Evolutionary conservation across 2,888 invertebrate species (phyloP).

Genomic region (Euplexia lucipara): DNA sequence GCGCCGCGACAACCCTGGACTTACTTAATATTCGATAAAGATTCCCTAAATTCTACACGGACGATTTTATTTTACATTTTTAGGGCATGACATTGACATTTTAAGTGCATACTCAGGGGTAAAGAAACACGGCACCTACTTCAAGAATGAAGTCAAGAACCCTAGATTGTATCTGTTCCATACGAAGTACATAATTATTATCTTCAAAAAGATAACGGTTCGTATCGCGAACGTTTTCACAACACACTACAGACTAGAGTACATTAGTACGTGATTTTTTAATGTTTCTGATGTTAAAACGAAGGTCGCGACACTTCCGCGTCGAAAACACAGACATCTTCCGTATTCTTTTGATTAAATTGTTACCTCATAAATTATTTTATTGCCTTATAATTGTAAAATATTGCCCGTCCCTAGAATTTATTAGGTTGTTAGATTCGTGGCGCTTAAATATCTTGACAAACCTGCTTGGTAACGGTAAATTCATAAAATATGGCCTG

Average conservation of each 20-base stretch:
- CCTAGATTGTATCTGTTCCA: slow-evolving; percentile 41
- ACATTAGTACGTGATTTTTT: slow-evolving; percentile 72
- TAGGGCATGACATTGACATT: slow-evolving; percentile 11
- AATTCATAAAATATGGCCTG: slow-evolving; percentile 20
- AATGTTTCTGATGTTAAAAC: slow-evolving; percentile 62
- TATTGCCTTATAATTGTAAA: slow-evolving; percentile 21
- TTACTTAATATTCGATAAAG: background rate
- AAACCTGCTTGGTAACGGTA: slow-evolving; percentile 43
- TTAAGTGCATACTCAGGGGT: background rate
- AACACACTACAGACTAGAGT: slow-evolving; percentile 56
- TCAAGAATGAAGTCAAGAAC: slow-evolving; percentile 36
- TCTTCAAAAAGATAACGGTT: slow-evolving; percentile 57
- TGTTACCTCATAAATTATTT: slow-evolving; percentile 43
- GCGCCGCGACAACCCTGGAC: background rate
- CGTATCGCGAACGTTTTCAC: slow-evolving; percentile 62
- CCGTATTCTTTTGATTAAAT: slow-evolving; percentile 64
- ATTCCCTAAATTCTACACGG: no score
- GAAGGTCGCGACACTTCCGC: slow-evolving; percentile 75
- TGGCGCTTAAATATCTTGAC: slow-evolving; percentile 29
- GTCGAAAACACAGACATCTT: slow-evolving; percentile 64
- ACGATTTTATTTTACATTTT: slow-evolving; percentile 1
- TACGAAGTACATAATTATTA: slow-evolving; percentile 53
- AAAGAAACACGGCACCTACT: background rate
- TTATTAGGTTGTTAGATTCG: slow-evolving; percentile 17
- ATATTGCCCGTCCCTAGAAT: slow-evolving; percentile 17